A percentile compares a stretch with the other conserved stretches of the same genome.
phyloP scores from a whole-genome alignment of 2,888 invertebrate genomes.

The Mythimna loreyi region DNA sequence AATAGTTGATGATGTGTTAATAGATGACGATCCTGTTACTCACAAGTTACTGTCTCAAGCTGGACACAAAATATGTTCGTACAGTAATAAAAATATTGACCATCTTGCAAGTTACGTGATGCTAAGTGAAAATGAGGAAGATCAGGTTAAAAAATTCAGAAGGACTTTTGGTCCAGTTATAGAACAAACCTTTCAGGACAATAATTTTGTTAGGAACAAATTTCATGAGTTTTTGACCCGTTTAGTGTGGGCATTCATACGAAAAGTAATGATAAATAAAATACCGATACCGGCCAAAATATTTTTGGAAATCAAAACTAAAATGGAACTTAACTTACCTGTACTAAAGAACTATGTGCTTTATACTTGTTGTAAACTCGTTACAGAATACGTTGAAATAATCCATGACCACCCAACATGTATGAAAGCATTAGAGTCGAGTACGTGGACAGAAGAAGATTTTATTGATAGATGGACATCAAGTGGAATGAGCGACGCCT shows the following conservation, averaged over 20 bases:
- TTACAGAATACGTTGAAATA: constrained; percentile 59
- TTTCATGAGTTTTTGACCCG: neutral
- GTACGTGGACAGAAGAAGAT: constrained; percentile 19
- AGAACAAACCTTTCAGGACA: constrained; percentile 21
- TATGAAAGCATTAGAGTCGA: constrained; percentile 6
- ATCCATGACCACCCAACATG: constrained; percentile 20
- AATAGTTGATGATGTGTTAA: constrained; percentile 15
- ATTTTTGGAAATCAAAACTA: constrained; percentile 58
- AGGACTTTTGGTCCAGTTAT: constrained; percentile 17
- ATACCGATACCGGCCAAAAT: constrained; percentile 15
- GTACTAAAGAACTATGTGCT: constrained; percentile 49
- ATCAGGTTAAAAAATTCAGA: constrained; percentile 28
- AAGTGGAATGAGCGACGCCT: constrained; percentile 15
- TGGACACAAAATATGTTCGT: constrained; percentile 13
- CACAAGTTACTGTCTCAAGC: constrained; percentile 9
- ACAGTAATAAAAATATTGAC: constrained; percentile 2
- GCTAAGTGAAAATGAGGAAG: constrained; percentile 18
- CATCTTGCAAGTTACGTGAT: constrained; percentile 22
- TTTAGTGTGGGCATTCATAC: constrained; percentile 9
- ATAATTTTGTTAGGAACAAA: constrained; percentile 18
- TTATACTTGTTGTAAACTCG: constrained; percentile 67
- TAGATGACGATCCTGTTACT: constrained; percentile 21
- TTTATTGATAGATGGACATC: constrained; percentile 5
- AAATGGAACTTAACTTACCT: constrained; percentile 55
- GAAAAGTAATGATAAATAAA: constrained; percentile 15